Evolutionary conservation across 2,113 vertebrate genomes (phyloP), one percentile per base, ranked within the genome.

Genomic region (Corythornis madagascariensis): DNA sequence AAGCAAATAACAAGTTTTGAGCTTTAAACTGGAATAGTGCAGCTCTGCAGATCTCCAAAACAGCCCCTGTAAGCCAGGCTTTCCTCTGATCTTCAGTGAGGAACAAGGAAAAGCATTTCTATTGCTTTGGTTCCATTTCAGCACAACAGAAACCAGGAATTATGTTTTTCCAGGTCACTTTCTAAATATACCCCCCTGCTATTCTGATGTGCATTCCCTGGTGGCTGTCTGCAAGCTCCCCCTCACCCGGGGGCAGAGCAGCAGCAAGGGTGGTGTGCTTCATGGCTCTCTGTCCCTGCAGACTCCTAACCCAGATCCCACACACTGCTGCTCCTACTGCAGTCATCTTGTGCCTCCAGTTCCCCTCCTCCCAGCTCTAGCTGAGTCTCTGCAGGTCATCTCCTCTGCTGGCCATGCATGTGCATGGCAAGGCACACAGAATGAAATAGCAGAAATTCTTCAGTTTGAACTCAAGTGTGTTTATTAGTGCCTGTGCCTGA

Each of bases 151-250:
- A 72, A 45, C n/a, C 16, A 65, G 4, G 19, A 92, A 72, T 94
- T 86, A 43, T 64, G 29, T 67, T 78, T 95, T 95, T 88, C 61
- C 92, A 92, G 80, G 80, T 86, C 83, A 81, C n/a, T 71, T 91
- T 78, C 88, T 83, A 84, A 90, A 92, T 81, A 94, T 79, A 87
- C n/a, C 38, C 9, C 22, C 10, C 35, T 3, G 1, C 74, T 81
- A 90, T 35, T 78, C 70, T 75, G 56, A 22, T 40, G 45, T 75
- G 20, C n/a, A 53, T 75, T 94, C 70, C 61, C 63, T 48, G 40
- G 57, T 78, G 89, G 61, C 0, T 86, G 61, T 75, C 76, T 86
- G 29, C 47, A 81, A 88, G 16, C 26, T 82, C 13, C 18, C 69
- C 40, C 50, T 81, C 45, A 45, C 9, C 33, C 9, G 15, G 26